Evolutionary conservation across 2,888 invertebrate species (phyloP).

Genomic region (Didymodactylos carnosus): DNA sequence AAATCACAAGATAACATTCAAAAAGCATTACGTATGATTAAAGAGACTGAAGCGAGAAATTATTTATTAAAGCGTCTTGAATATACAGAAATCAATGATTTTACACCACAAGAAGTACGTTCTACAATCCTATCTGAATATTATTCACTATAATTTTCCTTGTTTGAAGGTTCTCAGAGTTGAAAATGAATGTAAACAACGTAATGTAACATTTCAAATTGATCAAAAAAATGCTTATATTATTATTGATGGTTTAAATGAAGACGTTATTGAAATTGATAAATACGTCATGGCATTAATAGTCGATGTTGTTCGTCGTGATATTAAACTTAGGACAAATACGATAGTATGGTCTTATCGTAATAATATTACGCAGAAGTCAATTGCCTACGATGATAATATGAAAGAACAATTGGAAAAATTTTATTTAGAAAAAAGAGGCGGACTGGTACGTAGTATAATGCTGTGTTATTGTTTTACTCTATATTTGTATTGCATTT

Average conservation of each 20-base stretch:
- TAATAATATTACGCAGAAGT: neutral
- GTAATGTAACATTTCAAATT: neutral
- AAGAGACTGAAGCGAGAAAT: neutral
- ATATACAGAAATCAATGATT: neutral
- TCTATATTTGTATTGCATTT: neutral
- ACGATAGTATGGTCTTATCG: neutral
- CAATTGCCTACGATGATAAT: neutral
- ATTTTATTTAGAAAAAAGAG: neutral
- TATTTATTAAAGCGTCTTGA: neutral
- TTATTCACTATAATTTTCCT: too few relatives aligned
- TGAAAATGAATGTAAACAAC: neutral
- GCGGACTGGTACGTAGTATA: neutral
- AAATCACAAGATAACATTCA: neutral
- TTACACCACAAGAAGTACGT: neutral
- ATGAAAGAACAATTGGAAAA: neutral
- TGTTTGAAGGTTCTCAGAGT: too few relatives aligned
- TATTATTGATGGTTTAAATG: neutral
- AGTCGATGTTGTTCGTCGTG: neutral
- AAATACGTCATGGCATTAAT: neutral
- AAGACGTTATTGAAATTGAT: neutral
- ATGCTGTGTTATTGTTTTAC: neutral
- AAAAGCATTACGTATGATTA: neutral
- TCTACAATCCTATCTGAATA: too few relatives aligned
- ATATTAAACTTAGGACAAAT: neutral
- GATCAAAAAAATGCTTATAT: neutral